These are phyloP conservation scores for Coregonus clupeaformis DNA, from an alignment of 2,113 vertebrate species.

Conservation along the genomic window DNA sequence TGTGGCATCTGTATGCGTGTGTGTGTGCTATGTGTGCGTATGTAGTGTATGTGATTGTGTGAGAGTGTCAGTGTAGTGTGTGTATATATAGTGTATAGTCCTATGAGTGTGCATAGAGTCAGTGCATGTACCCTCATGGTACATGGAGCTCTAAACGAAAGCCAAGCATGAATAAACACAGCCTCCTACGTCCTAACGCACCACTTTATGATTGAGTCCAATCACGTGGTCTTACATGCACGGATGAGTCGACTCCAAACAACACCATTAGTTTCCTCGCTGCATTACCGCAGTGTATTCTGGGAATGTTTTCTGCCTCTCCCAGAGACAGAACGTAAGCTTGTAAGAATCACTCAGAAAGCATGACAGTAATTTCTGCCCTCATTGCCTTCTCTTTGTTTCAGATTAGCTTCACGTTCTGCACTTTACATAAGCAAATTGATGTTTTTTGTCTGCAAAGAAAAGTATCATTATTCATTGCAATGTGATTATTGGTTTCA, in stretches of 20 bases:
- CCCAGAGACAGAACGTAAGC: neutral
- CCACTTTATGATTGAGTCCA: neutral
- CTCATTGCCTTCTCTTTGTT: constrained; percentile 4
- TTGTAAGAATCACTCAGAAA: neutral
- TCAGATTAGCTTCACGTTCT: neutral
- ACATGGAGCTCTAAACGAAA: neutral
- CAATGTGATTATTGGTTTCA: constrained; percentile 16
- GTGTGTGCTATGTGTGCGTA: no score
- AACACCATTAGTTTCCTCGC: neutral
- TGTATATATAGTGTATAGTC: no score
- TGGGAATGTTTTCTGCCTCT: neutral
- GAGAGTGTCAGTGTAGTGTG: no score
- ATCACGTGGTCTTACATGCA: neutral
- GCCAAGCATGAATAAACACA: neutral
- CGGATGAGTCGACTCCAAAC: neutral
- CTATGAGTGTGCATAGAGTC: no score
- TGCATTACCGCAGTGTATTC: neutral
- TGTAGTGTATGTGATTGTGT: no score
- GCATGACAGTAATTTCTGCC: neutral
- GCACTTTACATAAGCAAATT: neutral
- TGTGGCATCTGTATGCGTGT: no score
- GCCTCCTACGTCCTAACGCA: neutral
- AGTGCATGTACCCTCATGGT: neutral
- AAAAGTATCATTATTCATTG: constrained; percentile 10
- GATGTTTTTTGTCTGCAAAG: neutral